phyloP scores from a whole-genome alignment of 1,140 invertebrate species.

The Trachymyrmex septentrionalis region DNA sequence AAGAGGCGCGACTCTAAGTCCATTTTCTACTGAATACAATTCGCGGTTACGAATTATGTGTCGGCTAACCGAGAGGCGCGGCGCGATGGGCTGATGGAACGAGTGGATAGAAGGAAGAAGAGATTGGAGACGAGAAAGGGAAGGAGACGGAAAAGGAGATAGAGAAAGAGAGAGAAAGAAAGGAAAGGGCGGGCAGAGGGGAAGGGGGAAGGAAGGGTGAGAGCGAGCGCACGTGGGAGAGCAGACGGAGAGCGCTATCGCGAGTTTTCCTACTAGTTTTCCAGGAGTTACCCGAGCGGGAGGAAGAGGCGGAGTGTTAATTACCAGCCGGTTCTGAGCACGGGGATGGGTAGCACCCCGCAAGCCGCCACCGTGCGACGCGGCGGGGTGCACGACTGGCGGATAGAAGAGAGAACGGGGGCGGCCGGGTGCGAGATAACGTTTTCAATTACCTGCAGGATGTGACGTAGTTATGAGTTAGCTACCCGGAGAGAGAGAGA shows the following conservation, averaged over 20 bases:
- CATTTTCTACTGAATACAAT: constrained; percentile 78
- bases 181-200: neutral
- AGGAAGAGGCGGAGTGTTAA: constrained; percentile 81
- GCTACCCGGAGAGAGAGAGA: constrained; percentile 79
- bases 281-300: constrained; percentile 79
- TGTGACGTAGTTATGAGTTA: constrained; percentile 87
- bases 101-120: constrained; percentile 50
- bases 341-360: constrained; percentile 44
- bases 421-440: constrained; percentile 84
- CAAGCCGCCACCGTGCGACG: constrained; percentile 37
- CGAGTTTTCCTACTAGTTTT: constrained; percentile 83
- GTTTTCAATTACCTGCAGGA: constrained; percentile 87
- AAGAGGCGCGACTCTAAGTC: constrained; percentile 66
- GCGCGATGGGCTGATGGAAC: constrained; percentile 52
- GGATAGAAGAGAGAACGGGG: constrained; percentile 45
- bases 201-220: neutral
- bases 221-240: constrained; percentile 60
- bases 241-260: constrained; percentile 75
- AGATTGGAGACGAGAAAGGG: constrained; percentile 24
- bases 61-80: constrained; percentile 65
- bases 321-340: constrained; percentile 79
- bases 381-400: constrained; percentile 43
- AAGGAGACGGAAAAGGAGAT: constrained; percentile 41
- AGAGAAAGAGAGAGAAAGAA: constrained; percentile 52
- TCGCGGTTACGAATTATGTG: constrained; percentile 77